Evolutionary conservation across 2,888 invertebrate genomes (phyloP).

Genomic region (Lamellibrachia columna): DNA sequence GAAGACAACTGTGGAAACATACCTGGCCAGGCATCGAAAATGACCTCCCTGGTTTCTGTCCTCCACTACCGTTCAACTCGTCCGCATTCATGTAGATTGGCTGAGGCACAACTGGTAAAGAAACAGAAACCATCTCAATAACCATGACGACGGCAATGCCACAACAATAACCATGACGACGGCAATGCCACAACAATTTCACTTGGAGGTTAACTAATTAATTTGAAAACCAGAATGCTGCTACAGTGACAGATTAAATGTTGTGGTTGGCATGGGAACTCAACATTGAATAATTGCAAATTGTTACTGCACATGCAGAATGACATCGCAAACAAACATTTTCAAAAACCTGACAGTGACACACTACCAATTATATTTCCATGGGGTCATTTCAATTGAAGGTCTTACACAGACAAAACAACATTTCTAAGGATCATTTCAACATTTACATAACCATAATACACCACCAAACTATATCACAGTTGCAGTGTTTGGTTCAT

Average conservation of each 20-base stretch:
- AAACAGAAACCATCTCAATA: not conserved
- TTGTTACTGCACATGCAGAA: too few relatives aligned
- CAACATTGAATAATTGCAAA: not conserved
- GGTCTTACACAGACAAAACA: not conserved
- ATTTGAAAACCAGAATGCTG: too few relatives aligned
- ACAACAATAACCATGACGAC: not conserved
- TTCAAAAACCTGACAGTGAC: not conserved
- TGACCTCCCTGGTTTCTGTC: not conserved
- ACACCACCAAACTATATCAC: too few relatives aligned
- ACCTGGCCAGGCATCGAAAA: not conserved
- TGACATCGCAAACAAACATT: not conserved
- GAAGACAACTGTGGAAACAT: not conserved
- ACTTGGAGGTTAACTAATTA: too few relatives aligned
- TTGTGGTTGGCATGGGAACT: too few relatives aligned
- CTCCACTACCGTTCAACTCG: not conserved
- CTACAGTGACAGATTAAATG: too few relatives aligned
- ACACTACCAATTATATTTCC: not conserved
- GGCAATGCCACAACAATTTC: too few relatives aligned
- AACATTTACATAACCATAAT: too few relatives aligned
- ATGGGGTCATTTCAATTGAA: too few relatives aligned
- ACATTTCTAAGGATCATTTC: too few relatives aligned
- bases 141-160: not conserved
- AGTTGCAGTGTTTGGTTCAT: too few relatives aligned
- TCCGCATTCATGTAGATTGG: not conserved
- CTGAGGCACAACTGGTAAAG: not conserved